Percentiles rank a stretch among this genome's conserved stretches.
These are phyloP conservation scores for Brachirus orientalis DNA, from an alignment of 2,113 vertebrate genomes.

Conservation along the genomic window DNA sequence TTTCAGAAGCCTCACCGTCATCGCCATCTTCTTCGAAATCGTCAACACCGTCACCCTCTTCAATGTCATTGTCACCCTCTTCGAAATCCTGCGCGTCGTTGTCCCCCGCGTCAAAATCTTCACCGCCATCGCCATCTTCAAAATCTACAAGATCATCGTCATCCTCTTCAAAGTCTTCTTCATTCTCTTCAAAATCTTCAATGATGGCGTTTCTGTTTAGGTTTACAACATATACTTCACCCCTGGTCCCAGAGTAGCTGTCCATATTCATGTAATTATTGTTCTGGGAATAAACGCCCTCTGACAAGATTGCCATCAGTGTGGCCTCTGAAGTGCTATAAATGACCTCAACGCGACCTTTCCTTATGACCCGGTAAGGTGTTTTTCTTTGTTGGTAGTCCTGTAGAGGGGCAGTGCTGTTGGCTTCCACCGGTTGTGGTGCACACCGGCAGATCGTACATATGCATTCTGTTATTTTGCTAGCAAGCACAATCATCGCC, in stretches of 20 bases:
- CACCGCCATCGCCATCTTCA: too few relatives aligned
- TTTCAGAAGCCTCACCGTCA: too few relatives aligned
- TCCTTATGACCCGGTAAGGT: background rate
- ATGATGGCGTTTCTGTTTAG: too few relatives aligned
- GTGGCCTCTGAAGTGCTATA: background rate
- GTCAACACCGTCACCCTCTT: too few relatives aligned
- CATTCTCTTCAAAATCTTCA: too few relatives aligned
- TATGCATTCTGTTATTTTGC: background rate
- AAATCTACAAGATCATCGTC: too few relatives aligned
- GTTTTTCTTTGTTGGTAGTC: background rate
- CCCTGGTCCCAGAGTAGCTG: background rate
- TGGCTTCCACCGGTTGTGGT: background rate
- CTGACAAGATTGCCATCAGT: background rate
- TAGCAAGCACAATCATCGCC: background rate
- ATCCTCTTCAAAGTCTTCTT: too few relatives aligned
- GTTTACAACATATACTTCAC: background rate
- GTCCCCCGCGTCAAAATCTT: too few relatives aligned
- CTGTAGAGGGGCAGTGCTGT: background rate
- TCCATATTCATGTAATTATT: background rate
- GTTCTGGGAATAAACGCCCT: background rate
- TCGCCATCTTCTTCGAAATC: too few relatives aligned
- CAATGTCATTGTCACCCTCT: too few relatives aligned
- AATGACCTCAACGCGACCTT: background rate
- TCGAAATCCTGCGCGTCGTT: too few relatives aligned
- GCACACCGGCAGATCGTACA: background rate